Evolutionary conservation across 92 coral and sea anemone species (phyloP), one percentile per base, ranked within the genome.

Genomic region (Porites rus): DNA sequence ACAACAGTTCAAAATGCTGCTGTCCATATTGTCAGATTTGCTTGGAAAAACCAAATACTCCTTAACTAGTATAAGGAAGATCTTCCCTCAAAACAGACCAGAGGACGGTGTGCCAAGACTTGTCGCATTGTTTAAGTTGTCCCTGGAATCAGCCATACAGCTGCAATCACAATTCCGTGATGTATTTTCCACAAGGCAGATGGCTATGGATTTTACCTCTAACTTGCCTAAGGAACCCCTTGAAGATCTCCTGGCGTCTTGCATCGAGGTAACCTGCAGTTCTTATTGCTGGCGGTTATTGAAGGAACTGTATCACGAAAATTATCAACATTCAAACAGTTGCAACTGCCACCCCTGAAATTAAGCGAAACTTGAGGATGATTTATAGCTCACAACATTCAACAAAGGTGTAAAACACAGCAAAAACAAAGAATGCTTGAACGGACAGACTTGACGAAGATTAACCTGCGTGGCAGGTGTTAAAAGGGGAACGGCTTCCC

Each of bases 51-150:
- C 94, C 75, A 88, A 97, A 77, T 76, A 97, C 75, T 90, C 86
- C 76, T 82, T 97, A 68, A 90, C 92, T 11, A 78, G 91, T 67
- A 87, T 97, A 83, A 97, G 90, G 46, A 83, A 95, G 74, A 84
- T 97, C 25, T 97, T 97, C 76, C 94, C 95, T 20, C 84, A 87
- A 59, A 97, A 97, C 84, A n/a, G 81, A 6, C 98, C 98, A 8
- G 90, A 91, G 19, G 96, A 94, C n/a, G 97, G 93, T 22, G 94
- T 97, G 54, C 61, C 84, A 13, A 84, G 94, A 53, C 89, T 97
- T 65, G 91, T 95, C 64, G 78, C 91, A 65, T 84, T 97, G 90
- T 87, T 94, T 65, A 89, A 79, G 52, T 59, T 88, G 58, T 87
- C 87, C 25, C 77, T 84, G 70, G 96, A 93, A 28, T 93, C 96